These are phyloP conservation scores for Drosophila eohydei DNA, from an alignment of 2,888 invertebrate genomes.

Conservation along the genomic window DNA sequence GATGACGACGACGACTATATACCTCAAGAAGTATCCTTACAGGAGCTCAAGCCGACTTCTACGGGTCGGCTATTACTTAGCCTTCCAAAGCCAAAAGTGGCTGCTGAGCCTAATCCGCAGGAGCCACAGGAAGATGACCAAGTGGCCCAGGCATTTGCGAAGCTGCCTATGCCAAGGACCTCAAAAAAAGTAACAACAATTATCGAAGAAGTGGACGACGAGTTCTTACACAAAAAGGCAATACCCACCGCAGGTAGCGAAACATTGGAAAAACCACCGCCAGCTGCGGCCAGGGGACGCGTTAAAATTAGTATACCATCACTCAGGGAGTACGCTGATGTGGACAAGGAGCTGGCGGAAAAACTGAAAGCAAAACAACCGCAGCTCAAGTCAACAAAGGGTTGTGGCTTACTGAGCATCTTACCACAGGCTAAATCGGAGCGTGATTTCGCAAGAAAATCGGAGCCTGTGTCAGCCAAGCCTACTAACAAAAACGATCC, in stretches of 20 bases:
- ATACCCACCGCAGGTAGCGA: constrained; percentile 57
- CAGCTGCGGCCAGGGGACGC: constrained; percentile 82
- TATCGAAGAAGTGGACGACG: constrained; percentile 87
- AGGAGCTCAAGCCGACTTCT: constrained; percentile 35
- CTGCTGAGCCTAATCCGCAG: not conserved
- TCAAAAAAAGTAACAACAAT: not conserved
- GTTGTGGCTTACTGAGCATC: constrained; percentile 88
- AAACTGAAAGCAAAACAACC: constrained; percentile 54
- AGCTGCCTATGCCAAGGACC: constrained; percentile 80
- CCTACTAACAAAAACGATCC: not conserved
- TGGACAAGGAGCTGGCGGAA: constrained; percentile 70
- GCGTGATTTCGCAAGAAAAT: constrained; percentile 68
- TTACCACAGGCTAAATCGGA: constrained; percentile 88
- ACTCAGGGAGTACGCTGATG: constrained; percentile 86
- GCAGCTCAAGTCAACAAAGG: constrained; percentile 35
- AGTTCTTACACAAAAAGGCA: constrained; percentile 88
- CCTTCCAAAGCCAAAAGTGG: constrained; percentile 78
- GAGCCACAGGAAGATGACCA: constrained; percentile 32
- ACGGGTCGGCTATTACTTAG: constrained; percentile 52
- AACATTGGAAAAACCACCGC: constrained; percentile 74
- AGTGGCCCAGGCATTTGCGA: constrained; percentile 72
- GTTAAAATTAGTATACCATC: constrained; percentile 90
- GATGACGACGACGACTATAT: constrained; percentile 80
- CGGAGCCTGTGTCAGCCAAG: constrained; percentile 1
- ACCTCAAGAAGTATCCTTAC: constrained; percentile 51